Evolutionary conservation across 2,888 invertebrate species (phyloP), one percentile per base, ranked within the genome.

Genomic region (Ramazzottius varieornatus): DNA sequence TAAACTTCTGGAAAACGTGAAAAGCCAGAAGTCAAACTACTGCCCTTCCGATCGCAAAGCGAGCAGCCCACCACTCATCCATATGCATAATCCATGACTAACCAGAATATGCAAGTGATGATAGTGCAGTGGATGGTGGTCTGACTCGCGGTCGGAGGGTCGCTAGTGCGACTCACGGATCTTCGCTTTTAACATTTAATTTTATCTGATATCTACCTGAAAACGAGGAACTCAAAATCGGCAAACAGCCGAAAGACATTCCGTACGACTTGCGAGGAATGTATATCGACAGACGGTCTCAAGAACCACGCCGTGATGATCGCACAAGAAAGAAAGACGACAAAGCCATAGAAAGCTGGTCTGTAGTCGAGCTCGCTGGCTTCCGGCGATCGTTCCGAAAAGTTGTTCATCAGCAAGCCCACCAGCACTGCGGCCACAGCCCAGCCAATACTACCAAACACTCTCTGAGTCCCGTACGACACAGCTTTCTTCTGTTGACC

Each of bases 391-490:
- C 20, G 16, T 8, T 32, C n/a, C 24, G 40, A 24, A 29, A 65
- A 33, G n/a, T 64, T 32, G n/a, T 32, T n/a, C 65, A 65, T 64
- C 16, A 65, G n/a, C 8, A 65, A n/a, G 63, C 65, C 65, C 13
- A 46, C 46, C 13, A 65, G 20, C 2, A 46, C 33, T 4, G 65
- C 65, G 2, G 46, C 32, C 32, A 32, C 63, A 8, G 40, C 65
- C 65, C 65, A 65, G 4, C 65, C 65, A 13, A 65, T 16, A 8
- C n/a, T 65, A 64, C 65, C 65, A n/a, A 33, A 65, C 8, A 63
- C 32, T 13, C 46, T 13, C 46, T 65, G 65, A 13, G 24, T 64
- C n/a, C 65, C 65, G 29, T 65, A 65, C 20, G 32, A 33, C 4
- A 46, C 46, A 8, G 33, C 13, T 32, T 54, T 65, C n/a, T 65